Conservation (phyloP, 2,113 vertebrate species). For the Erythrocercus mccallii region DNA sequence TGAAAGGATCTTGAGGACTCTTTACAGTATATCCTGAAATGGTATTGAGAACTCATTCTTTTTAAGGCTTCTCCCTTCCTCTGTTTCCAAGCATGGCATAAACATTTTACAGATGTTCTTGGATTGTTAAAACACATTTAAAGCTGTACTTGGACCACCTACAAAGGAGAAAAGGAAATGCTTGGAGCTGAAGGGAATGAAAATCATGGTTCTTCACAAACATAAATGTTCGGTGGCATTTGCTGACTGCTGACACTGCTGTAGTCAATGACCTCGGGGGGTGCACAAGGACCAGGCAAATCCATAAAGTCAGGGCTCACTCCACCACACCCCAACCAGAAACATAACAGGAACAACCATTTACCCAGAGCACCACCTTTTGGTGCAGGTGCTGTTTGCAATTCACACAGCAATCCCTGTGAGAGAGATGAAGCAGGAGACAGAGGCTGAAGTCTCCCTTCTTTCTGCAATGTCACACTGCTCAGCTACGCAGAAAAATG, state of each 20-base stretch:
- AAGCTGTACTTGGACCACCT: background rate
- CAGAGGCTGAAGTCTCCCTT: background rate
- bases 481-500: background rate
- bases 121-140: background rate
- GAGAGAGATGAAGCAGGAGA: background rate
- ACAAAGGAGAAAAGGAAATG: background rate
- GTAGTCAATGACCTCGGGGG: background rate
- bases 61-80: background rate
- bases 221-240: fast-evolving
- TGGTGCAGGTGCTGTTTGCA: background rate
- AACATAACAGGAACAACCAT: background rate
- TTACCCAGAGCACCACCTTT: background rate
- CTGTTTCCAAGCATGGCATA: background rate
- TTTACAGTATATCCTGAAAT: background rate
- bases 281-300: background rate
- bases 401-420: fast-evolving
- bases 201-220: background rate
- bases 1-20: background rate
- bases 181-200: background rate
- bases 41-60: background rate
- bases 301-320: fast-evolving
- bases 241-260: background rate
- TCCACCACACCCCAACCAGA: background rate
- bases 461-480: background rate
- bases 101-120: background rate